Evolutionary conservation across 2,888 invertebrate species (phyloP), one percentile per base, ranked within the genome.

Genomic region (Diarsia mendica): DNA sequence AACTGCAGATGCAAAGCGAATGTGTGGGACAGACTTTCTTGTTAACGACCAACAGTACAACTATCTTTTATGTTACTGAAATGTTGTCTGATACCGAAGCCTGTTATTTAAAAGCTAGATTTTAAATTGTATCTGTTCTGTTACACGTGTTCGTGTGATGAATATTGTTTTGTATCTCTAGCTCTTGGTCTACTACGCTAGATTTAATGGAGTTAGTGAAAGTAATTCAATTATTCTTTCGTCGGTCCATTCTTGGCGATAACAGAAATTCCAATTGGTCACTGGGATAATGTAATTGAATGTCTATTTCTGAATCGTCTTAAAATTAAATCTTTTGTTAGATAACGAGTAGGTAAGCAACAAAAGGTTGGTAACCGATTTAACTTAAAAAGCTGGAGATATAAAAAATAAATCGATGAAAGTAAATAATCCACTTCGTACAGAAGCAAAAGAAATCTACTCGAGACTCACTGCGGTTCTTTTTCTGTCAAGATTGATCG

Each of bases 1-100:
- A 92, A 93, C 91, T 90, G 91, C 88, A 89, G 90, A 91, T 91
- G 92, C 91, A 90, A 89, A 89, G 90, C 87, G 88, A 92, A 89
- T 91, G 92, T 92, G 93, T 92, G 91, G 91, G 92, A 91, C 91
- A 91, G 92, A 89, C 92, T 92, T 93, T 92, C 93, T 92, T 92
- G 93, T 93, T 93, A 93, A 93, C 92, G 92, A 90, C 89, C 85
- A 68, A 75, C 80, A 87, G 87, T 89, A 92, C 92, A 92, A 91
- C 89, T 90, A 91, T 91, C 91, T 91, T 90, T 91, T 91, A 92
- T 89, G 92, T 91, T 88, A 88, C 87, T 89, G 85, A 85, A 90
- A 87, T 89, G 88, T 88, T 84, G 85, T 68, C 72, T 83, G 90
- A 91, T 91, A 91, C 83, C 84, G 82, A 86, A 53, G 60, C 64